Conservation (phyloP, 2,888 invertebrate genomes). For the Dione juno region DNA sequence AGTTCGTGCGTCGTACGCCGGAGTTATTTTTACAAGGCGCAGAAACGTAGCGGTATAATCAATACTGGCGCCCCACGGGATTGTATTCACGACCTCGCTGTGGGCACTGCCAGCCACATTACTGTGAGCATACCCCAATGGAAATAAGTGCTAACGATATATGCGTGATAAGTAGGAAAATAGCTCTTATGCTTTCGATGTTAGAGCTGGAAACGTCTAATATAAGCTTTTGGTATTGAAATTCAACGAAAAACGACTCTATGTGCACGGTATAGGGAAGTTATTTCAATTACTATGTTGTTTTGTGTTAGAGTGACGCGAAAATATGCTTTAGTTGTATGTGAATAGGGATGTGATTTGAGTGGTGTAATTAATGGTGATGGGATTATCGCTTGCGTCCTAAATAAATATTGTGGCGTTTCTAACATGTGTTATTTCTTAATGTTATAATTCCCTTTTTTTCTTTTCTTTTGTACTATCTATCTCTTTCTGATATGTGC, state of each 20-base stretch:
- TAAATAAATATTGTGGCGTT: slow-evolving; percentile 24
- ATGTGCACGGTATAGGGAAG: not conserved
- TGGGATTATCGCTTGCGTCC: slow-evolving; percentile 14
- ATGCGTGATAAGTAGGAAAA: not conserved
- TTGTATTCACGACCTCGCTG: slow-evolving; percentile 22
- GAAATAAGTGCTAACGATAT: not conserved
- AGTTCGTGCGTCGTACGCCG: not conserved
- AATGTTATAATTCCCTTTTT: slow-evolving; percentile 5
- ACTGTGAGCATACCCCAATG: not conserved
- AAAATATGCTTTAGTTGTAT: not conserved
- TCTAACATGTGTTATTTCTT: slow-evolving; percentile 19
- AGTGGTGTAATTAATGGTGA: not conserved
- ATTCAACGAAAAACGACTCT: not conserved
- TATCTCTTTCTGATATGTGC: not conserved
- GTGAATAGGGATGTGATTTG: not conserved
- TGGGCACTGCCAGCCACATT: slow-evolving; percentile 13
- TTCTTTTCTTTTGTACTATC: not conserved
- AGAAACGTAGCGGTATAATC: slow-evolving; percentile 2
- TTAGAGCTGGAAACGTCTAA: not conserved
- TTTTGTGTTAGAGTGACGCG: not conserved
- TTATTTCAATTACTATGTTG: not conserved
- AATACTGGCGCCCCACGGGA: slow-evolving; percentile 9
- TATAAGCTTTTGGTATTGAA: not conserved
- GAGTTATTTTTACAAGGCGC: slow-evolving; percentile 12
- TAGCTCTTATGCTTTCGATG: not conserved